A percentile compares a stretch with the other conserved stretches of the same genome.
Evolutionary conservation across 2,888 invertebrate genomes (phyloP).

Genomic region (Cephus spinipes): DNA sequence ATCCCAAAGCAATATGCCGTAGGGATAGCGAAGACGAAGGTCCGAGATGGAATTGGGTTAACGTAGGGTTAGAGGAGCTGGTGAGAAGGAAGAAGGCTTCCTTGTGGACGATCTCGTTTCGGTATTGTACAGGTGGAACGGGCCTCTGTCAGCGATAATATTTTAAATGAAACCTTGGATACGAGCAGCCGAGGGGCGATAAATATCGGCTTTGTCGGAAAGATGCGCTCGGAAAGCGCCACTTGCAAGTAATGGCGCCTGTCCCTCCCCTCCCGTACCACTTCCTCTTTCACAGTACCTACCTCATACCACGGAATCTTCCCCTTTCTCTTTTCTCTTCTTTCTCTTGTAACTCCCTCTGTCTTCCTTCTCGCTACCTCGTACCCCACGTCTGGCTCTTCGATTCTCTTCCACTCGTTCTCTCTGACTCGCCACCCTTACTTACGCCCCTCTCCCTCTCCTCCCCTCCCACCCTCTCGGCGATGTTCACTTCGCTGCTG

Average conservation of each 20-base stretch:
- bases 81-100: neutral
- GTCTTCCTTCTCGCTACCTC: constrained; percentile 15
- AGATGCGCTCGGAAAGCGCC: constrained; percentile 60
- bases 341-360: constrained; percentile 15
- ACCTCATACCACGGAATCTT: constrained; percentile 30
- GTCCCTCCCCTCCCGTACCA: constrained; percentile 25
- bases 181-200: constrained; percentile 49
- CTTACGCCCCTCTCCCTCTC: constrained; percentile 9
- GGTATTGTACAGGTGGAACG: constrained; percentile 15
- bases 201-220: constrained; percentile 62
- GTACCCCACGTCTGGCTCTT: constrained; percentile 30
- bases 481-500: neutral
- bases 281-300: constrained; percentile 24
- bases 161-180: constrained; percentile 58
- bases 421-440: constrained; percentile 19
- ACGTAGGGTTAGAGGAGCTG: neutral
- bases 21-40: neutral
- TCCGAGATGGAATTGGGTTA: neutral
- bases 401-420: constrained; percentile 25
- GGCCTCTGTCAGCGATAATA: constrained; percentile 58
- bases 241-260: constrained; percentile 64
- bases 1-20: constrained; percentile 56
- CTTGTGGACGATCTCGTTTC: neutral
- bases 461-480: neutral
- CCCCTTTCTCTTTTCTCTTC: constrained; percentile 23